Percentiles rank a stretch among this genome's conserved stretches.
phyloP scores from a whole-genome alignment of 2,888 invertebrate genomes.

The Sminthurides aquaticus region DNA sequence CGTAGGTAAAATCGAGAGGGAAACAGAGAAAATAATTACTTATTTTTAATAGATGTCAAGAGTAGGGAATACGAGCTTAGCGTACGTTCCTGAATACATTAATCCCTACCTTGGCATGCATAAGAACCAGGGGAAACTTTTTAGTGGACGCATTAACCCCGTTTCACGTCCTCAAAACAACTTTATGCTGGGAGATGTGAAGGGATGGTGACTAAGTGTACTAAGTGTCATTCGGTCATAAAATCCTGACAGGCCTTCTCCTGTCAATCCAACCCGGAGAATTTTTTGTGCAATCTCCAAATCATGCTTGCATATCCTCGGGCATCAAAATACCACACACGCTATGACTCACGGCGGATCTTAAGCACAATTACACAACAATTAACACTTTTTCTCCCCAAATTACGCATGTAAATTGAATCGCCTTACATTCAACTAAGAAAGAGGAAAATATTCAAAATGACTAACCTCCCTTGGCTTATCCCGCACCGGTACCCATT shows the following conservation, averaged over 20 bases:
- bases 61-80: background rate
- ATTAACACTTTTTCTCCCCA: slow-evolving; percentile 1
- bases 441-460: too few relatives aligned
- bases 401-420: slow-evolving; percentile 7
- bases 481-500: too few relatives aligned
- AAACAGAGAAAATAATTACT: background rate
- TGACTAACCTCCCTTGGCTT: too few relatives aligned
- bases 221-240: background rate
- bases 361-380: slow-evolving; percentile 2
- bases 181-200: background rate
- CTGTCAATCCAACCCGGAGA: too few relatives aligned
- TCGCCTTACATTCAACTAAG: background rate
- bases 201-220: background rate
- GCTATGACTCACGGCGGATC: background rate
- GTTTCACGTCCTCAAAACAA: background rate
- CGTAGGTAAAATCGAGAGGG: background rate
- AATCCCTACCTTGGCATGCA: background rate
- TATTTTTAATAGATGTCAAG: background rate
- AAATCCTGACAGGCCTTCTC: too few relatives aligned
- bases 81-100: background rate
- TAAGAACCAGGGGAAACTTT: background rate
- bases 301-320: background rate
- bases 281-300: background rate
- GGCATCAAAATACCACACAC: background rate
- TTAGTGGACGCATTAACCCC: background rate